Conservation (phyloP, 2,113 vertebrate genomes). For the rat (Rattus norvegicus) region GRCr8 NC_086020.1:65647501-65648000, state of each 20-base stretch:
- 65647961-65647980: background rate
- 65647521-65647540: background rate
- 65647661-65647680: constrained; percentile 45
- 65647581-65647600: background rate
- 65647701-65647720: background rate
- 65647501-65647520: background rate
- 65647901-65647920: background rate
- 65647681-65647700: background rate
- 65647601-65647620: background rate
- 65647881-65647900: background rate
- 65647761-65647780: background rate
- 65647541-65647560: background rate
- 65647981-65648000: background rate
- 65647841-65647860: background rate
- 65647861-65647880: background rate
- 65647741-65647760: background rate
- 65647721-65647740: background rate
- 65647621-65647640: background rate
- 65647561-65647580: background rate
- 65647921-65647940: background rate
- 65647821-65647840: background rate
- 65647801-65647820: background rate
- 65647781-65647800: background rate
- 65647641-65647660: constrained; percentile 21
- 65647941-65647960: background rate